Conservation (phyloP, 2,113 vertebrate genomes). For the Pagrus major region DNA sequence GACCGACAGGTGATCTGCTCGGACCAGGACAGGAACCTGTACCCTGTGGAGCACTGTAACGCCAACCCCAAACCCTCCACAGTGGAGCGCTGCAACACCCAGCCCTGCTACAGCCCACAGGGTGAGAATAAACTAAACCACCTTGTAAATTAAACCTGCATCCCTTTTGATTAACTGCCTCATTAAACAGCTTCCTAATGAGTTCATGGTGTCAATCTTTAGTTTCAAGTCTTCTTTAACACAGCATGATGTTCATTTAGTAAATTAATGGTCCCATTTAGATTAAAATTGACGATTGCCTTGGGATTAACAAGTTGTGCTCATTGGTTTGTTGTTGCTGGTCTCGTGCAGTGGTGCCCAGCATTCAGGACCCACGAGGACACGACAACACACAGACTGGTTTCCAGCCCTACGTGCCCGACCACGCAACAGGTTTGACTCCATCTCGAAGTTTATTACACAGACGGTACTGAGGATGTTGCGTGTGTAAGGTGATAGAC, state of each 20-base stretch:
- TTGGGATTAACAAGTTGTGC: no score
- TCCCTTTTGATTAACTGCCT: no score
- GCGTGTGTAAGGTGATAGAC: not conserved
- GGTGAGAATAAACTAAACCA: slow-evolving; percentile 88
- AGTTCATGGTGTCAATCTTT: no score
- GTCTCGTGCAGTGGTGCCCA: slow-evolving; percentile 87
- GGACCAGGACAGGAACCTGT: slow-evolving; percentile 83
- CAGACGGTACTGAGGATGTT: not conserved
- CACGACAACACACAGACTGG: slow-evolving; percentile 80
- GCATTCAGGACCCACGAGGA: slow-evolving; percentile 87
- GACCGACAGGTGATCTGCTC: slow-evolving; percentile 93
- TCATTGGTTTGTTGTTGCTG: not conserved
- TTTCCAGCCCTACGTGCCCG: slow-evolving; percentile 78
- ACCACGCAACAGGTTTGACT: slow-evolving; percentile 62
- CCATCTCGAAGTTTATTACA: not conserved
- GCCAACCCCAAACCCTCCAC: slow-evolving; percentile 82
- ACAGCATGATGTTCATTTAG: no score
- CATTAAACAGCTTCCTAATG: no score
- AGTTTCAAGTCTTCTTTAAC: no score
- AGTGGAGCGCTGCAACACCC: slow-evolving; percentile 89
- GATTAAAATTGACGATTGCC: no score
- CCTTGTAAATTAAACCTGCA: no score
- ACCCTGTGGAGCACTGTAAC: slow-evolving; percentile 83
- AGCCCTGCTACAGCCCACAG: slow-evolving; percentile 89
- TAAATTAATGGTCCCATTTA: no score